Evolutionary conservation across 2,113 vertebrate genomes (phyloP), one percentile per base, ranked within the genome.

Genomic region (Nettapus auritus): DNA sequence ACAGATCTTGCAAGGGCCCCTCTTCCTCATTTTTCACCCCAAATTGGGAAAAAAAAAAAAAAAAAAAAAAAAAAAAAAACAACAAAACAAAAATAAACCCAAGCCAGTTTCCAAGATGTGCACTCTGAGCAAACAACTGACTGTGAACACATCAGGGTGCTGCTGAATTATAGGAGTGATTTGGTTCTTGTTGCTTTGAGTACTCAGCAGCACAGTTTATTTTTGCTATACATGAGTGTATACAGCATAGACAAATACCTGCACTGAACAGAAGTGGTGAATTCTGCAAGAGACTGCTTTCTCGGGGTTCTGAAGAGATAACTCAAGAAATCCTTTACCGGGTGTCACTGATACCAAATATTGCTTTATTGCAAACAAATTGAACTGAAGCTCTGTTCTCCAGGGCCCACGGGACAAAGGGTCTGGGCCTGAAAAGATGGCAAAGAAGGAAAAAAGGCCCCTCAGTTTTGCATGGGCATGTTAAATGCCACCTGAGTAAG

Each of bases 401-500:
- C 26, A 48, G 13, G 68, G 23, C 6, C 50, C 9, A 48, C 4
- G 11, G 31, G 16, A 38, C 9, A 28, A 8, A 26, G 2, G 38
- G 7, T 3, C 34, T 56, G 23, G 20, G 19, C 40, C 52, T 62
- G 26, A 57, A 53, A 66, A 73, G 57, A 26, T 16, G 8, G 15
- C 10, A 69, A 28, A 31, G 44, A 7, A 85, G 56, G 8, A 8
- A 38, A 62, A 34, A n/a, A 33, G 23, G 23, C 8, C 59, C 11
- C 34, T 86, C 9, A 1, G 13, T 38, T 8, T 28, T 57, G 18
- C 8, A 4, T 0, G 1, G 44, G 25, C 18, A 17, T 19, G 7
- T 12, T 66, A 53, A 60, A 6, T 13, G 9, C 4, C 55, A 67
- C 5, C 20, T 3, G 4, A 75, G 18, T 6, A 50, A 82, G 17